phyloP scores from a whole-genome alignment of 2,797 vertebrate genomes.

The Syncerus caffer region DNA sequence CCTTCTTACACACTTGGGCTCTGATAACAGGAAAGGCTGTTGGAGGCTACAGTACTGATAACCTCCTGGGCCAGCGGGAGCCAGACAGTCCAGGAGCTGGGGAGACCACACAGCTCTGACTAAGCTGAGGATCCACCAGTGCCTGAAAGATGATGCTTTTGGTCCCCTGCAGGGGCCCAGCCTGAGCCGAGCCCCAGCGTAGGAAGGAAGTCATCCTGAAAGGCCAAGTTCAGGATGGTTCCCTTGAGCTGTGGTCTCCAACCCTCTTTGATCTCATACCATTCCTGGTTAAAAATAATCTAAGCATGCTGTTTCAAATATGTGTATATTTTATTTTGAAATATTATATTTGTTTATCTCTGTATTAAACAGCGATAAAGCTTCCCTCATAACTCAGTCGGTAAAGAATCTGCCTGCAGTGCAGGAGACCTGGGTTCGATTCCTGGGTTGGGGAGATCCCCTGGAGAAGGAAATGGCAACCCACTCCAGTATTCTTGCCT shows the following conservation, averaged over 20 bases:
- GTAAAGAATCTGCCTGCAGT: neutral
- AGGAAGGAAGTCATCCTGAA: conserved; percentile 63
- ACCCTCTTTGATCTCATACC: conserved; percentile 56
- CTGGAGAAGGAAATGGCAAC: neutral
- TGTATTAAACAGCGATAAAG: neutral
- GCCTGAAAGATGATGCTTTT: neutral
- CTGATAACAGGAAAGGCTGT: conserved; percentile 68
- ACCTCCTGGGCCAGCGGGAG: neutral
- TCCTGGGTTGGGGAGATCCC: neutral
- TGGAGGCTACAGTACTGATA: neutral
- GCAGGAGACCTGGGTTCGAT: neutral
- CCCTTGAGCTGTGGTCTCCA: conserved; percentile 10
- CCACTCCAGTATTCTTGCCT: neutral
- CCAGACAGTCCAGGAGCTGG: neutral
- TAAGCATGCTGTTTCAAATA: conserved; percentile 1
- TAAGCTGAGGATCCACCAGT: neutral
- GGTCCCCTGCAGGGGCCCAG: neutral
- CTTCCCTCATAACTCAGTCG: neutral
- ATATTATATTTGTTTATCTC: neutral
- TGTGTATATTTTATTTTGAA: conserved; percentile 3
- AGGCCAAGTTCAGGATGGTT: conserved; percentile 37
- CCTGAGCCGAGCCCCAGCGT: conserved; percentile 8
- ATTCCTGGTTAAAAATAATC: conserved; percentile 65
- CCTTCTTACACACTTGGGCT: conserved; percentile 25
- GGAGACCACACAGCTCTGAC: neutral